Evolutionary conservation across 2,113 vertebrate species (phyloP).

Genomic region (Gorsachius goisagi): DNA sequence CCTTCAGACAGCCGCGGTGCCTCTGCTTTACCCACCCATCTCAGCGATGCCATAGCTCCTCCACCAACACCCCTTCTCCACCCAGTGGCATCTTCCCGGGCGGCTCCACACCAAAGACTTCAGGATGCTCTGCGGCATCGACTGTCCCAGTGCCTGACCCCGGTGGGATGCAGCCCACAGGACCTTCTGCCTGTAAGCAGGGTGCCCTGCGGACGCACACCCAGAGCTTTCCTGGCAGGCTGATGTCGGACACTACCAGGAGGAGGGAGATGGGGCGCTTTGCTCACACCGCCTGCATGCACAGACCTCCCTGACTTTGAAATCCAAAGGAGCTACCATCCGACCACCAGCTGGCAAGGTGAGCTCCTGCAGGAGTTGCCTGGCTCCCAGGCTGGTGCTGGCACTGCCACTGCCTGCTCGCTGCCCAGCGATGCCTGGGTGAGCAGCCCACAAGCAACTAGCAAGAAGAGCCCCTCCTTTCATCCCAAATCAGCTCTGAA

Average conservation of each 20-base stretch:
- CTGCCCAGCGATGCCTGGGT: not conserved
- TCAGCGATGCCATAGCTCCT: accelerated
- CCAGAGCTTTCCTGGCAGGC: not conserved
- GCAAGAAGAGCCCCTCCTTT: not conserved
- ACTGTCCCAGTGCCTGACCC: not conserved
- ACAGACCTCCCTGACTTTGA: not conserved
- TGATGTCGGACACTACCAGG: not conserved
- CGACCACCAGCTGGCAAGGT: not conserved
- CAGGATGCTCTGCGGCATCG: not conserved
- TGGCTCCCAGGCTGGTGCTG: not conserved
- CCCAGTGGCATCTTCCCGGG: not conserved
- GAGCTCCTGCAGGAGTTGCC: not conserved
- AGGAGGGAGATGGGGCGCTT: not conserved
- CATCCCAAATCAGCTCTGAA: not conserved
- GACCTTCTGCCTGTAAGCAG: not conserved
- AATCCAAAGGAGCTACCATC: not conserved
- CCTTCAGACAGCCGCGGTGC: not conserved
- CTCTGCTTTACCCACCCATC: not conserved
- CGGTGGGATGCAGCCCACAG: not conserved
- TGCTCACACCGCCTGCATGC: not conserved
- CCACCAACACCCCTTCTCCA: not conserved
- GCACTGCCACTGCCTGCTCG: not conserved
- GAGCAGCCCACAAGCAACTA: accelerated
- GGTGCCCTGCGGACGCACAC: accelerated
- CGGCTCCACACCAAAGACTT: accelerated